A percentile compares a stretch with the other conserved stretches of the same genome.
These are phyloP conservation scores for Aurelia aurita DNA, from an alignment of 30 jellyfish, hydroid and myxozoan species.

Conservation along the genomic window DNA sequence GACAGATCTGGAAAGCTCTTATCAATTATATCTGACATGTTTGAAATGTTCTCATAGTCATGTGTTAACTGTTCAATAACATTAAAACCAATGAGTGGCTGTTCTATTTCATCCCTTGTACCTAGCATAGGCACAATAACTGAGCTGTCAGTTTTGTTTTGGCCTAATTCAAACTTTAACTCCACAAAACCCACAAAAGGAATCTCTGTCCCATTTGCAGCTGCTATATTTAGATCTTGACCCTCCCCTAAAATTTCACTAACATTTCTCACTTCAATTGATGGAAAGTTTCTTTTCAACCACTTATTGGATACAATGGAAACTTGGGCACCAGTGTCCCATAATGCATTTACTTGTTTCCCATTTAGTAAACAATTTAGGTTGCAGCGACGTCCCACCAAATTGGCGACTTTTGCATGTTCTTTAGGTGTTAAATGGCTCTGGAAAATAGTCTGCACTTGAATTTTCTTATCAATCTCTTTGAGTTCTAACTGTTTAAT, in stretches of 20 bases:
- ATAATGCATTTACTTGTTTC: conserved; percentile 12
- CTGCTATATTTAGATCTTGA: conserved; percentile 2
- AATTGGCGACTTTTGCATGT: conserved; percentile 18
- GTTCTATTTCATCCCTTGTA: not conserved
- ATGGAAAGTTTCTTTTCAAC: not conserved
- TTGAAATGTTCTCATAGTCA: not conserved
- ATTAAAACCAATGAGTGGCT: conserved; percentile 17
- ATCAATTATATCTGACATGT: too few species aligned
- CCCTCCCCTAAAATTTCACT: conserved; percentile 19
- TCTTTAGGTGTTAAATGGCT: conserved; percentile 37
- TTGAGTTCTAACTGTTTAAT: conserved; percentile 26
- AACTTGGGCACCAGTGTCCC: conserved; percentile 40
- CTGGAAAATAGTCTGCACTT: conserved; percentile 23
- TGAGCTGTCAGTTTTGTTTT: not conserved
- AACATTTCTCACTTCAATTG: not conserved
- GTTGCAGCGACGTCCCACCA: conserved; percentile 25
- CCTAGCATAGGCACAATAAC: conserved; percentile 1
- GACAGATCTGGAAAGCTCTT: too few species aligned
- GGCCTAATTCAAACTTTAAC: conserved; percentile 30
- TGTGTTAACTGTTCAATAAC: not conserved
- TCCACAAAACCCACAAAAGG: conserved; percentile 28
- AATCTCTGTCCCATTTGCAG: conserved; percentile 28
- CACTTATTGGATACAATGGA: not conserved
- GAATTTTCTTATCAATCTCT: not conserved
- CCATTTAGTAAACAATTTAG: not conserved